Evolutionary conservation across 2,113 vertebrate genomes (phyloP), one percentile per base, ranked within the genome.

Genomic region (Nannobrachium achirus): DNA sequence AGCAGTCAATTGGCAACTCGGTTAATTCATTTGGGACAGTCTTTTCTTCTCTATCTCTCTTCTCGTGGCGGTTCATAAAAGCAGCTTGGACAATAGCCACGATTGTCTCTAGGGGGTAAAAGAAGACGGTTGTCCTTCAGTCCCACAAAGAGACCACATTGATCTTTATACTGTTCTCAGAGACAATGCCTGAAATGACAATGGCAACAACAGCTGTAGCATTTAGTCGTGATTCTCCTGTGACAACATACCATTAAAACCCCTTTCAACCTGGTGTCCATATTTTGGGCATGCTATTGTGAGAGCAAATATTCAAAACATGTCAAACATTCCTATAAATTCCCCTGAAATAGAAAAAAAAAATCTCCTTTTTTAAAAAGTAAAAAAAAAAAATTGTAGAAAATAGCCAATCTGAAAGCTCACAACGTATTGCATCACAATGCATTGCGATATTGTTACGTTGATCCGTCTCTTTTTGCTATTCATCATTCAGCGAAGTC

Each of bases 151-250:
- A 39, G 8, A 4, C 39, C 7, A 10, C 56, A 41, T 77, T 77
- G 56, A 39, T 68, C 67, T 59, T 13, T 44, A 56, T 58, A 60
- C 66, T 67, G 72, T 14, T 7, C 13, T 16, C 2, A 33, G 15
- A 18, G n/a, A 40, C 33, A 57, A 57, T 53, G 53, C 59, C 75
- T 10, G 70, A 68, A 68, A 73, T 42, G 41, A 58, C 39, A 61
- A 71, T 33, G 6, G 25, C 66, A 74, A 75, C 66, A 76, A 71
- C 80, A 81, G 56, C 76, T 46, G 79, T 63, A 81, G 75, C 63
- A 63, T 56, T 60, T 45, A 71, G 67, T 76, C 64, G 66, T 74
- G 45, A 46, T 51, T 79, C 50, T 67, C 79, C 58, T 46, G 18
- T 7, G 7, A 58, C 39, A 40, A 58, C 50, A 25, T 20, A 68